Evolutionary conservation across 2,888 invertebrate species (phyloP).

Genomic region (Troides aeacus): DNA sequence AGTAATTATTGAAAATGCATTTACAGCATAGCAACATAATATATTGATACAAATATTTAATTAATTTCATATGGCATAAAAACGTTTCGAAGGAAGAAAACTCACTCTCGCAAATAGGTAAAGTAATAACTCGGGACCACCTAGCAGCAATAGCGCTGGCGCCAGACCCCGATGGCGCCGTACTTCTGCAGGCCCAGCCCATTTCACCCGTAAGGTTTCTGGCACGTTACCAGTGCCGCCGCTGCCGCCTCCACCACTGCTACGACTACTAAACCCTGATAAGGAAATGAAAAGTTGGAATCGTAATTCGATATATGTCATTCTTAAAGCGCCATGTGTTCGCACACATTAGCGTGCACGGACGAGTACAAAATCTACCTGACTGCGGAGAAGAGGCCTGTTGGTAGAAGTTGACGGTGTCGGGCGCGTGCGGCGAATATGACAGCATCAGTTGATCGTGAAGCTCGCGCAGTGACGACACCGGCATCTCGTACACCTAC

Average conservation of each 20-base stretch:
- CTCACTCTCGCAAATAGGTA: conserved; percentile 84
- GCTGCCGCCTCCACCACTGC: conserved; percentile 20
- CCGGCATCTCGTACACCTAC: conserved; percentile 77
- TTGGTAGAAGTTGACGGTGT: conserved; percentile 69
- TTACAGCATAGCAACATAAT: too few species aligned
- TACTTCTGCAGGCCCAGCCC: conserved; percentile 52
- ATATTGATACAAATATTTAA: neutral
- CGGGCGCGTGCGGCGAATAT: conserved; percentile 83
- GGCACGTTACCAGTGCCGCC: conserved; percentile 45
- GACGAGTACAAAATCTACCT: neutral
- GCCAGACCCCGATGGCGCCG: conserved; percentile 75
- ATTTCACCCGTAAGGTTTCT: conserved; percentile 56
- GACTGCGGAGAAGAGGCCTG: conserved; percentile 46
- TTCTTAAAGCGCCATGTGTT: neutral
- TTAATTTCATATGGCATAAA: neutral
- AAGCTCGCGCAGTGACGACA: conserved; percentile 73
- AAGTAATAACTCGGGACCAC: conserved; percentile 83
- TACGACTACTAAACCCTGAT: conserved; percentile 36
- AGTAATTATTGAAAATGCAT: too few species aligned
- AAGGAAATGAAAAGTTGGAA: neutral
- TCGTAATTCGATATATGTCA: too few species aligned
- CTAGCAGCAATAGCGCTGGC: conserved; percentile 79
- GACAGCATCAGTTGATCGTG: conserved; percentile 81
- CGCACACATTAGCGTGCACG: neutral
- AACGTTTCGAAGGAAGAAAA: neutral